phyloP scores from a whole-genome alignment of 2,888 invertebrate genomes.

The Melikaiella ostensackeni region DNA sequence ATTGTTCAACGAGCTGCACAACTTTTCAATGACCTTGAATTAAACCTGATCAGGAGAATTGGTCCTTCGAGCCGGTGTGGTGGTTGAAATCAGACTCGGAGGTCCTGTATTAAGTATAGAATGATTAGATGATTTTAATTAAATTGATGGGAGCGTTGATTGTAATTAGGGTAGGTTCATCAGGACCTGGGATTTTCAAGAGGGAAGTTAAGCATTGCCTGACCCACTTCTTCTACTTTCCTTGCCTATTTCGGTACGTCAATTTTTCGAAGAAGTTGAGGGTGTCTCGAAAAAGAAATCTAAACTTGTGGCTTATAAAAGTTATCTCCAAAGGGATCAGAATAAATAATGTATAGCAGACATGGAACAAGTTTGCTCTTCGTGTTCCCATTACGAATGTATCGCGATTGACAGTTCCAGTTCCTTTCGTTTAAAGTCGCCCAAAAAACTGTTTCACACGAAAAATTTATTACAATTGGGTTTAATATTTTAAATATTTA shows the following conservation, averaged over 20 bases:
- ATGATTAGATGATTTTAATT: background rate
- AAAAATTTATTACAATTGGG: too few species aligned
- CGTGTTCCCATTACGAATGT: constrained; percentile 20
- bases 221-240: constrained; percentile 1
- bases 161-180: background rate
- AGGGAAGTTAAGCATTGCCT: background rate
- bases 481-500: too few species aligned
- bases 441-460: too few species aligned
- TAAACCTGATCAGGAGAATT: constrained; percentile 14
- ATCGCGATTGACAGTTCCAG: constrained; percentile 10
- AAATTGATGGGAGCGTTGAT: background rate
- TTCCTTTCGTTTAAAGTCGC: too few species aligned
- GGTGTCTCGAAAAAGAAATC: background rate
- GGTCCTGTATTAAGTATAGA: background rate
- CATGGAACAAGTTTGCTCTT: constrained; percentile 12
- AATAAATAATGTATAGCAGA: background rate
- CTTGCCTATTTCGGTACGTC: background rate
- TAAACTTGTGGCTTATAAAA: constrained; percentile 10
- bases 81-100: background rate
- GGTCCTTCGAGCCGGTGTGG: background rate
- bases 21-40: constrained; percentile 1
- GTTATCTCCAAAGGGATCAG: background rate
- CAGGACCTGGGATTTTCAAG: background rate
- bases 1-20: background rate
- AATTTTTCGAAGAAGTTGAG: too few species aligned